phyloP scores from a whole-genome alignment of 30 jellyfish, hydroid and myxozoan genomes.

The Pseudorhiza aurosa region DNA sequence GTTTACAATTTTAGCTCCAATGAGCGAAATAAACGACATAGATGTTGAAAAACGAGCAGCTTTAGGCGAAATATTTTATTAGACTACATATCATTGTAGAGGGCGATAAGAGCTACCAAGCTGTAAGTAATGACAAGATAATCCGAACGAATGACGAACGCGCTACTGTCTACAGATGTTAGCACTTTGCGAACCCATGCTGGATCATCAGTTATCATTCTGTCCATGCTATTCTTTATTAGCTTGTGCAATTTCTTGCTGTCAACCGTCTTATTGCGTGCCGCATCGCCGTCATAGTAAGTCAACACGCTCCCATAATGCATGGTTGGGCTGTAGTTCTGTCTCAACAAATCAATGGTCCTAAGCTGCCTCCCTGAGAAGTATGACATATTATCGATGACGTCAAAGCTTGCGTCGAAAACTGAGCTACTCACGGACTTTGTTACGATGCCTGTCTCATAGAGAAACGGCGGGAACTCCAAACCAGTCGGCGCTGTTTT shows the following conservation, averaged over 20 bases:
- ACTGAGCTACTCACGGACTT: slow-evolving; percentile 84
- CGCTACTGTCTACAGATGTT: slow-evolving; percentile 3
- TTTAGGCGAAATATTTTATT: too few species aligned
- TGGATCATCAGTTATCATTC: slow-evolving; percentile 69
- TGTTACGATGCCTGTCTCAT: slow-evolving; percentile 76
- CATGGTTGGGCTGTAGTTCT: slow-evolving; percentile 19
- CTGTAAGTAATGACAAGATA: background rate
- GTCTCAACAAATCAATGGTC: slow-evolving; percentile 6
- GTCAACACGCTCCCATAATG: slow-evolving; percentile 34
- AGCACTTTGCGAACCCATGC: background rate
- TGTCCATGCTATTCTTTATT: slow-evolving; percentile 29
- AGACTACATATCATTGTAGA: too few species aligned
- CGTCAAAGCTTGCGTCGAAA: slow-evolving; percentile 67
- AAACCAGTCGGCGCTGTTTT: slow-evolving; percentile 67
- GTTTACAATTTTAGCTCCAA: too few species aligned
- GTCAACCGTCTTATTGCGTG: slow-evolving; percentile 4
- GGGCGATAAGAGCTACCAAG: background rate
- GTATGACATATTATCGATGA: slow-evolving; percentile 35
- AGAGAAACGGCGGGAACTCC: slow-evolving; percentile 58
- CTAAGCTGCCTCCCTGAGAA: slow-evolving; percentile 7
- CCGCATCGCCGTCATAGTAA: slow-evolving; percentile 1
- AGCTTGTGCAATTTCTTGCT: background rate
- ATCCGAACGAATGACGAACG: background rate
- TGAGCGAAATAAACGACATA: too few species aligned
- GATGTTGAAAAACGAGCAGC: too few species aligned